phyloP scores from a whole-genome alignment of 2,888 invertebrate genomes.

The Drosophila gaucha region DNA sequence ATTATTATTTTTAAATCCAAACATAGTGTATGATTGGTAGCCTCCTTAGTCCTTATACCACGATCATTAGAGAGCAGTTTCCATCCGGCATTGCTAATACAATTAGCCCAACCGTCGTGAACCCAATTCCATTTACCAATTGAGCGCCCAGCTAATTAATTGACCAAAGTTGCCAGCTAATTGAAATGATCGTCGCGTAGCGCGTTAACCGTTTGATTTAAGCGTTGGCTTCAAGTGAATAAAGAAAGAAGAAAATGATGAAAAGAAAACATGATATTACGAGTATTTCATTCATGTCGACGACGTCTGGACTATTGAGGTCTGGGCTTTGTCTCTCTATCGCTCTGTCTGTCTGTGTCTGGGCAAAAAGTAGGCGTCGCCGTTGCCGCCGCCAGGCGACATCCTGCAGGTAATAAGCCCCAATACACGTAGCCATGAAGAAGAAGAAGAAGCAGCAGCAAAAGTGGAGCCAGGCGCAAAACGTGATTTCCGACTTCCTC shows the following conservation, averaged over 20 bases:
- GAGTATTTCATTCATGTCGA: constrained; percentile 67
- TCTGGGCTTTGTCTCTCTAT: constrained; percentile 22
- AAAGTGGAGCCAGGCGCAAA: constrained; percentile 46
- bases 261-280: constrained; percentile 32
- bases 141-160: constrained; percentile 46
- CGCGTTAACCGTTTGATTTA: constrained; percentile 68
- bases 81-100: constrained; percentile 20
- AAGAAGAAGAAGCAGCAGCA: constrained; percentile 1
- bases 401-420: constrained; percentile 73
- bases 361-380: constrained; percentile 74
- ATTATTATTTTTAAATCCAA: no score
- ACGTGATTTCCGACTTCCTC: constrained; percentile 79
- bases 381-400: constrained; percentile 43
- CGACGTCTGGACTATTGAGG: constrained; percentile 32
- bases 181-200: constrained; percentile 72
- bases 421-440: constrained; percentile 46
- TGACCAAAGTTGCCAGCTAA: constrained; percentile 49
- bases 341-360: constrained; percentile 42
- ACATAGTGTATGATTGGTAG: not conserved
- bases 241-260: constrained; percentile 1
- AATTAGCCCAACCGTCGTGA: constrained; percentile 9
- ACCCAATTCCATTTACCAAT: constrained; percentile 1
- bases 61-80: constrained; percentile 1
- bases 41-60: not conserved
- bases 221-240: constrained; percentile 28